Percentiles rank a stretch among this genome's conserved stretches.
These are phyloP conservation scores for Ophioninae sp. DNA, from an alignment of 2,888 invertebrate species.

Conservation along the genomic window DNA sequence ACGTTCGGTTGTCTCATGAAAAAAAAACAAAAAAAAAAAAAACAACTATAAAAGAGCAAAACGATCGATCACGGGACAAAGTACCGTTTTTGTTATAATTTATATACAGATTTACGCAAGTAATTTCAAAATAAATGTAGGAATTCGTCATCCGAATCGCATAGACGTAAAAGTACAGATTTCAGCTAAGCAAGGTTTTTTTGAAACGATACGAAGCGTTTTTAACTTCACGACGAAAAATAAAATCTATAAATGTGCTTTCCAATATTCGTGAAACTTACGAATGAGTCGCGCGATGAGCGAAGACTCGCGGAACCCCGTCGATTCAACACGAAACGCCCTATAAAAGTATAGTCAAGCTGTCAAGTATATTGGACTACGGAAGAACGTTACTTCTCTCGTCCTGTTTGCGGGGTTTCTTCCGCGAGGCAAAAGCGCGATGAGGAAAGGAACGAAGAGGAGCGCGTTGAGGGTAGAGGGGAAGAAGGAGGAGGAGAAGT, in stretches of 20 bases:
- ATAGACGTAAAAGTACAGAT: no score
- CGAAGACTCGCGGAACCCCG: not conserved
- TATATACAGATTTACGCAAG: not conserved
- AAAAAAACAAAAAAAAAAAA: no score
- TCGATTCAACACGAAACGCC: conserved; percentile 8
- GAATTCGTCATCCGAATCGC: no score
- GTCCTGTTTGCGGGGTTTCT: conserved; percentile 57
- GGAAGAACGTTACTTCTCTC: conserved; percentile 39
- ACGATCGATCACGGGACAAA: not conserved
- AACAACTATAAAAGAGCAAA: not conserved
- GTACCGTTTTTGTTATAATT: not conserved
- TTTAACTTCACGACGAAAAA: not conserved
- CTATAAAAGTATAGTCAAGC: conserved; percentile 8
- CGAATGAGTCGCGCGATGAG: not conserved
- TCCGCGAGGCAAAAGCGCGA: conserved; percentile 65
- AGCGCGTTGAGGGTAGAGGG: conserved; percentile 63
- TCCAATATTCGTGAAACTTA: not conserved
- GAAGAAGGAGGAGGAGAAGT: conserved; percentile 39
- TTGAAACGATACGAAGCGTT: not conserved
- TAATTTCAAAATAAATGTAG: no score
- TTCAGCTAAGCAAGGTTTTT: not conserved
- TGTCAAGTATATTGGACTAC: conserved; percentile 34
- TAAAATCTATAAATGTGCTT: not conserved
- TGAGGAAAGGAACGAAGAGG: conserved; percentile 41
- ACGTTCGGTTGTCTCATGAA: not conserved